Base-by-base conservation (phyloP, 2,113 vertebrate genomes). In the Donacobius atricapilla region DNA sequence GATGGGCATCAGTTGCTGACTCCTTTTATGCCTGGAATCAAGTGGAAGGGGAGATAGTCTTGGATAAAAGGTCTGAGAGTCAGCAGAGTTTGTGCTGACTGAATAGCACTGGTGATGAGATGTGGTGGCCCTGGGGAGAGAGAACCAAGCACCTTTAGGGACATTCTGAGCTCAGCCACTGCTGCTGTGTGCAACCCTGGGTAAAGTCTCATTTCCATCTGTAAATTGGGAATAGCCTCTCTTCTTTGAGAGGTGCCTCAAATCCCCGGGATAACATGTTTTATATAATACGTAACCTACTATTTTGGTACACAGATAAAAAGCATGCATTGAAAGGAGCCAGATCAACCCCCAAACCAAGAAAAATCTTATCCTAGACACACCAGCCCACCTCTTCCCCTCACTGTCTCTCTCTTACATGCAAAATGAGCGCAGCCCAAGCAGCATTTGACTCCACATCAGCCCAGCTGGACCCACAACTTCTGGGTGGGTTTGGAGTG, bases 371-470 rank as follows among this genome's bases (percentile, higher is more conserved):
- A 20, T 23, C 33, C 30, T 39, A 22, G 35, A 30, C 45, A 18
- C 0, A 1, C 11, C 56, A 70, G 47, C 33, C 61, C 65, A 22
- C 21, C 16, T 60, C 40, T 63, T 60, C 47, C 61, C 37, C 31
- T 13, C 23, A 16, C 22, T 48, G 0, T 11, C 35, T 66, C 58
- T 61, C 37, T 44, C 47, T 47, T 42, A 17, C 0, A 0, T 6
- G 13, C 48, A 72, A n/a, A 81, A 53, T 0, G 0, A 73, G 39
- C 0, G 0, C 65, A 71, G 16, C 40, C 48, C 15, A 21, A 71
- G 45, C 48, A 57, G 20, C 22, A 11, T 35, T 54, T 42, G 71
- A 18, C 28, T 77, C 58, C 6, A 2, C 1, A 4, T 42, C 50
- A 58, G 56, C 53, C 56, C 60, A 27, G 35, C 0, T 40, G 48